phyloP scores from a whole-genome alignment of 2,113 vertebrate species.

The Cyphomyrus plagiostoma region DNA sequence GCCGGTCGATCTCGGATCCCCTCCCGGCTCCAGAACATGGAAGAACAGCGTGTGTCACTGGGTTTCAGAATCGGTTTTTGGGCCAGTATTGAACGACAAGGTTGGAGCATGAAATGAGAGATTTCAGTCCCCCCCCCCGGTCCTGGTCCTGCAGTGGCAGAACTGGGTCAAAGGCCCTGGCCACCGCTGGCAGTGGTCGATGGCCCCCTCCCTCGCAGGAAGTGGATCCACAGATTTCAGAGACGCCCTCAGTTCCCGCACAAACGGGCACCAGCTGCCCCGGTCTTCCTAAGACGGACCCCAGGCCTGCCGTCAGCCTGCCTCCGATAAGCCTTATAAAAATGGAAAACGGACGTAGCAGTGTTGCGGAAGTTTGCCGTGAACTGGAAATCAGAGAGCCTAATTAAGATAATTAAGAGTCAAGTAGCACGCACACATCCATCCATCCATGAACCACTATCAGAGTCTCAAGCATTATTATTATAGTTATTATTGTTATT shows the following conservation, averaged over 20 bases:
- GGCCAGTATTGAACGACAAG: background rate
- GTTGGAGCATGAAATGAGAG: background rate
- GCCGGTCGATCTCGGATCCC: background rate
- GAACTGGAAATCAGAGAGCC: background rate
- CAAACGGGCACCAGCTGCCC: too few relatives aligned
- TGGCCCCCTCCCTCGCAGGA: background rate
- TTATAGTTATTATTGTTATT: background rate
- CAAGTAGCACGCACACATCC: background rate
- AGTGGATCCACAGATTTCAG: background rate
- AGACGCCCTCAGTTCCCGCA: background rate
- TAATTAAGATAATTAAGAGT: background rate
- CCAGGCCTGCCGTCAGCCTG: background rate
- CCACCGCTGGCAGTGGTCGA: background rate
- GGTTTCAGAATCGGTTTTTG: background rate
- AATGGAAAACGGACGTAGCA: background rate
- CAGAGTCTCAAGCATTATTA: background rate
- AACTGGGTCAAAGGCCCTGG: background rate
- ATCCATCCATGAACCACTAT: background rate
- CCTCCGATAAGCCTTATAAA: background rate
- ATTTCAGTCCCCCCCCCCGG: background rate
- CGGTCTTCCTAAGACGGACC: background rate
- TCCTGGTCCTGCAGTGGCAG: background rate
- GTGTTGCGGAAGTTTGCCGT: background rate
- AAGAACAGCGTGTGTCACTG: background rate
- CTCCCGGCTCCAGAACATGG: background rate